phyloP scores from a whole-genome alignment of 2,888 invertebrate species.

The Tromatobia lineatoria region DNA sequence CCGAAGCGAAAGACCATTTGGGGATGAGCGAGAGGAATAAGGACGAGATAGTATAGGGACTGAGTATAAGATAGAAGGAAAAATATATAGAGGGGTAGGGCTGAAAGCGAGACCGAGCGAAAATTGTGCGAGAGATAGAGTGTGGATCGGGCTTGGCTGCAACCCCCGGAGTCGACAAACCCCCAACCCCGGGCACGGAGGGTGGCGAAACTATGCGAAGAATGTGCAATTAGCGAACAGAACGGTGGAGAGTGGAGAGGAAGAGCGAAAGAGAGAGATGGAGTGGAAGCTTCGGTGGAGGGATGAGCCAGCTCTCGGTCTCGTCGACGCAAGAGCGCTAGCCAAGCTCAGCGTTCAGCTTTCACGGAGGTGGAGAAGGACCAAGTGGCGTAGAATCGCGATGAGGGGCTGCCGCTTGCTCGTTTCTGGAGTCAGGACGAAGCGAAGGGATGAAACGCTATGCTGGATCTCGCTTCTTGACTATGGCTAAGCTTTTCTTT shows the following conservation, averaged over 20 bases:
- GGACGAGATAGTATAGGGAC: constrained; percentile 42
- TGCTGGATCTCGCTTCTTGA: constrained; percentile 46
- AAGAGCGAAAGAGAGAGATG: constrained; percentile 75
- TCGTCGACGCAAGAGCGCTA: constrained; percentile 66
- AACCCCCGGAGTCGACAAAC: constrained; percentile 69
- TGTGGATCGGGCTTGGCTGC: constrained; percentile 71
- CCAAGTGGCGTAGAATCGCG: constrained; percentile 67
- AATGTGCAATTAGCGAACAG: constrained; percentile 98
- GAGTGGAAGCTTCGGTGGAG: constrained; percentile 44
- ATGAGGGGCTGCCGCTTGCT: constrained; percentile 55
- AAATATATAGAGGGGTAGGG: constrained; percentile 68
- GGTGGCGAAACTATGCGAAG: constrained; percentile 97
- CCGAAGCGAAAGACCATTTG: constrained; percentile 51
- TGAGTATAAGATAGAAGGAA: constrained; percentile 69
- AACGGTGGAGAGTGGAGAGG: constrained; percentile 87
- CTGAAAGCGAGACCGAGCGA: constrained; percentile 56
- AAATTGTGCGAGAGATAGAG: constrained; percentile 69
- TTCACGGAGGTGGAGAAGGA: constrained; percentile 71
- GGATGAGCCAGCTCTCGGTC: constrained; percentile 63
- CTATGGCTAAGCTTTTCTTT: constrained; percentile 33
- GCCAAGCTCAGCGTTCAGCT: constrained; percentile 56
- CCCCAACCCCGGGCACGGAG: constrained; percentile 71
- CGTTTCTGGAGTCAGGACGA: constrained; percentile 62
- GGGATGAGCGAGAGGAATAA: constrained; percentile 67
- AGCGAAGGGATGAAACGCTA: constrained; percentile 58